Evolutionary conservation across 2,888 invertebrate species (phyloP).

Genomic region (Heliothis peltigera): DNA sequence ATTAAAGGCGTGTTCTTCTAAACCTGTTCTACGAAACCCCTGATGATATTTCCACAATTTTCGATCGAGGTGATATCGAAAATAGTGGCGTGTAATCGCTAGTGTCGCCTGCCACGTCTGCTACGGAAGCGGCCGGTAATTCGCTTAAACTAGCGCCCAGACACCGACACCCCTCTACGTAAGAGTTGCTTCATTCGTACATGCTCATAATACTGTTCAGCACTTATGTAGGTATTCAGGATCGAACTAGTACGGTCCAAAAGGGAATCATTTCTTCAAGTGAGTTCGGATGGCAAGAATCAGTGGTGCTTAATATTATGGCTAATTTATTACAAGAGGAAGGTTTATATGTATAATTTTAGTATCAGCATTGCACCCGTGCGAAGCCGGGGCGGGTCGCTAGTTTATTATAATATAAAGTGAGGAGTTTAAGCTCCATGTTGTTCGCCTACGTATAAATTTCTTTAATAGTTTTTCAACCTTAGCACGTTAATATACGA

Average conservation of each 20-base stretch:
- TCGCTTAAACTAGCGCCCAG: constrained; percentile 63
- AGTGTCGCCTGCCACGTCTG: constrained; percentile 43
- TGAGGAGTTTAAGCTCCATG: too few relatives aligned
- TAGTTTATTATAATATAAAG: too few relatives aligned
- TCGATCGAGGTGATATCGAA: constrained; percentile 1
- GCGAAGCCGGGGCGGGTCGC: too few relatives aligned
- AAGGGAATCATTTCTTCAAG: neutral
- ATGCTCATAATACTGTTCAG: constrained; percentile 1
- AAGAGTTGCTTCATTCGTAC: constrained; percentile 6
- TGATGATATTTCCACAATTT: neutral
- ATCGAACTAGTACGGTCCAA: neutral
- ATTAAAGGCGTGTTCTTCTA: neutral
- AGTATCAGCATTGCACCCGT: too few relatives aligned
- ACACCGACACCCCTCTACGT: constrained; percentile 52
- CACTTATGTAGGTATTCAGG: neutral
- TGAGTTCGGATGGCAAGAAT: too few relatives aligned
- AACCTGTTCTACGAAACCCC: neutral
- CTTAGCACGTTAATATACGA: too few relatives aligned
- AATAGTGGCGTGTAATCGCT: constrained; percentile 23
- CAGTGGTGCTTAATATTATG: too few relatives aligned
- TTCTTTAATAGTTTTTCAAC: too few relatives aligned
- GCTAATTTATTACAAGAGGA: too few relatives aligned
- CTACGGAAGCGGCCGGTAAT: constrained; percentile 66
- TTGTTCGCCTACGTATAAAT: too few relatives aligned
- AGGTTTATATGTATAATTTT: too few relatives aligned